Evolutionary conservation across 2,797 vertebrate species (phyloP).

Genomic region (Mus caroli): DNA sequence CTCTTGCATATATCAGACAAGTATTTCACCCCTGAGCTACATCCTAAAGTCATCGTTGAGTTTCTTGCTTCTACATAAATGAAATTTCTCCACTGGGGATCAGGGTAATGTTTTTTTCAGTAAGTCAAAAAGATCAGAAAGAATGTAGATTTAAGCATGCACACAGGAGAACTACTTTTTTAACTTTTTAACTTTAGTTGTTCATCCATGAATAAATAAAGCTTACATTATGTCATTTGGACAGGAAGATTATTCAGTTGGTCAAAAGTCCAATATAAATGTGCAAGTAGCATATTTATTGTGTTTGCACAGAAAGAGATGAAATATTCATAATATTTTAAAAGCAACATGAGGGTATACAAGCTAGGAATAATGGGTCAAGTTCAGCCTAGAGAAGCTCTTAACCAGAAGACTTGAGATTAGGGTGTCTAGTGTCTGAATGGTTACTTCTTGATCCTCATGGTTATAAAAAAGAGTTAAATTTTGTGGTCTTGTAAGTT

Average conservation of each 20-base stretch:
- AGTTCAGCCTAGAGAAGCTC: neutral
- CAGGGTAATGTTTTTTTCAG: neutral
- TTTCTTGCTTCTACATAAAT: conserved; percentile 21
- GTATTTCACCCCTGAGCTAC: neutral
- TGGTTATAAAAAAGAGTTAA: neutral
- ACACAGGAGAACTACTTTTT: neutral
- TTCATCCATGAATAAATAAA: neutral
- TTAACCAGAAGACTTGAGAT: neutral
- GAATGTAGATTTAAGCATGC: neutral
- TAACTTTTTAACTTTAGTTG: neutral
- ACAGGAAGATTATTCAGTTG: neutral
- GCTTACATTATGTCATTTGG: neutral
- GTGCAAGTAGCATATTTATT: neutral
- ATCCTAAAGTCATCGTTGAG: neutral
- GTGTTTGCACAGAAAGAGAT: neutral
- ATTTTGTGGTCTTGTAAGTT: neutral
- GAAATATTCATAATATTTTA: neutral
- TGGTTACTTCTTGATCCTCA: neutral
- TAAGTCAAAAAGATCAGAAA: neutral
- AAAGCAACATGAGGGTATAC: neutral
- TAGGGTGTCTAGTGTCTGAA: neutral
- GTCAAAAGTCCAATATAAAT: neutral
- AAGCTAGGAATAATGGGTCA: neutral
- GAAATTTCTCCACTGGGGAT: neutral
- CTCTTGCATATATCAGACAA: neutral